These are phyloP conservation scores for Dasysyrphus albostriatus DNA, from an alignment of 2,888 invertebrate species.

Conservation along the genomic window DNA sequence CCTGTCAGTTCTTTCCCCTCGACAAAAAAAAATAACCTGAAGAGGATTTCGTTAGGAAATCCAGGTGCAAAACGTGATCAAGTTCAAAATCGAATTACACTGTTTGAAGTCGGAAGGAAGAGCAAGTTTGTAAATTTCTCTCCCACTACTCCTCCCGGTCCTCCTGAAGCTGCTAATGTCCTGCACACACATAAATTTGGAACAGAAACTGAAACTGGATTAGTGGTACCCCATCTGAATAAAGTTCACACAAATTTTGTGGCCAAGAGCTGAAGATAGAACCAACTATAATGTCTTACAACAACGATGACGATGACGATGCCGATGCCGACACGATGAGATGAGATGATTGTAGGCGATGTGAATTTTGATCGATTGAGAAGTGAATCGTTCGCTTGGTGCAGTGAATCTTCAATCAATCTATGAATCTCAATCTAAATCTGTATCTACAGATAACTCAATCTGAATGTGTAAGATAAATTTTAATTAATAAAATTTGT, in stretches of 20 bases:
- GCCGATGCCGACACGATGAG: neutral
- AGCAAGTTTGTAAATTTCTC: slow-evolving; percentile 57
- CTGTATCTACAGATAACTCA: neutral
- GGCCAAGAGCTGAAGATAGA: slow-evolving; percentile 28
- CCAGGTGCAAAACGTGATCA: slow-evolving; percentile 81
- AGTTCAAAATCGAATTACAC: slow-evolving; percentile 72
- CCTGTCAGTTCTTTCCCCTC: no score
- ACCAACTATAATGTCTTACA: neutral
- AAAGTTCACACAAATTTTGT: slow-evolving; percentile 70
- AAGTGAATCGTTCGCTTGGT: slow-evolving; percentile 41
- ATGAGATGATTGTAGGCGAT: slow-evolving; percentile 44
- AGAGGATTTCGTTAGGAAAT: slow-evolving; percentile 77
- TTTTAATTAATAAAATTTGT: slow-evolving; percentile 67
- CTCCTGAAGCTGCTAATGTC: slow-evolving; percentile 32
- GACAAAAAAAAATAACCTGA: slow-evolving; percentile 3
- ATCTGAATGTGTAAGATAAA: slow-evolving; percentile 10
- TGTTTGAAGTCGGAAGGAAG: slow-evolving; percentile 24
- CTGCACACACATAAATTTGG: slow-evolving; percentile 58
- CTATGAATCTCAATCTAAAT: slow-evolving; percentile 2
- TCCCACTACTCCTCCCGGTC: neutral
- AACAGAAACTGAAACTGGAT: slow-evolving; percentile 66
- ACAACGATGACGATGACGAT: neutral
- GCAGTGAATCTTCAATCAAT: slow-evolving; percentile 14
- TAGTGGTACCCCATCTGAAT: slow-evolving; percentile 73
- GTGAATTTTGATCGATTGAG: slow-evolving; percentile 67